phyloP scores from a whole-genome alignment of 1,140 invertebrate genomes.

The Drosophila bocki region DNA sequence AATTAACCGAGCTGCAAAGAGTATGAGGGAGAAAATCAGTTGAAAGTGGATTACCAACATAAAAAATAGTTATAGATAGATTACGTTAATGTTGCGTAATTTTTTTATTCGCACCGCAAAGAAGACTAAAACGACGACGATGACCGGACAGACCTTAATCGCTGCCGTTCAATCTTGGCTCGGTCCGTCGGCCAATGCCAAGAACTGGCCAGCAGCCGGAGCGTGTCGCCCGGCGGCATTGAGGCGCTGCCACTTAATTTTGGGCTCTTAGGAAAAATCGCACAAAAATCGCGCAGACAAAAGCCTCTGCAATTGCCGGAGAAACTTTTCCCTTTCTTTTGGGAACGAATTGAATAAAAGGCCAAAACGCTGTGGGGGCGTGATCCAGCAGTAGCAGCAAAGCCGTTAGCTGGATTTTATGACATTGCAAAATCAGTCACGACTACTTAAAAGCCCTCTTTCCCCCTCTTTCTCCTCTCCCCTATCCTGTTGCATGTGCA shows the following conservation, averaged over 20 bases:
- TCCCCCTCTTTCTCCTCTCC: conserved; percentile 10
- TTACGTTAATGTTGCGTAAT: conserved; percentile 76
- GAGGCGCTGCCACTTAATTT: conserved; percentile 36
- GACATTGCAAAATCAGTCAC: conserved; percentile 59
- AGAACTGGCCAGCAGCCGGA: conserved; percentile 66
- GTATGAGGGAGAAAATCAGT: conserved; percentile 24
- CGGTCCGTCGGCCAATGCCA: conserved; percentile 57
- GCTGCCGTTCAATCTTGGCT: conserved; percentile 64
- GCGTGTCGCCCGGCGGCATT: conserved; percentile 56
- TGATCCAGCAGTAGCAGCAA: conserved; percentile 20
- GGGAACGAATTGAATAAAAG: conserved; percentile 65
- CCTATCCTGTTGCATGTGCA: conserved; percentile 31
- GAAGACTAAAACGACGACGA: neutral
- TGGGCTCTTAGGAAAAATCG: conserved; percentile 31
- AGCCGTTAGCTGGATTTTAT: conserved; percentile 45
- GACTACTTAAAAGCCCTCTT: conserved; percentile 21
- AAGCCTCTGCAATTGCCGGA: conserved; percentile 24
- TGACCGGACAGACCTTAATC: conserved; percentile 39
- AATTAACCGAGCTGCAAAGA: conserved; percentile 60
- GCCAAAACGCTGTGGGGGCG: conserved; percentile 24
- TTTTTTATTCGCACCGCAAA: conserved; percentile 16
- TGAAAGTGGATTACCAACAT: conserved; percentile 52
- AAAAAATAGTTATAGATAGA: conserved; percentile 56
- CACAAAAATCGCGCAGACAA: conserved; percentile 17
- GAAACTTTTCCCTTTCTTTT: conserved; percentile 66